A percentile compares a stretch with the other conserved stretches of the same genome.
Evolutionary conservation across 2,113 vertebrate species (phyloP).

Genomic region (Sylvietta virens): DNA sequence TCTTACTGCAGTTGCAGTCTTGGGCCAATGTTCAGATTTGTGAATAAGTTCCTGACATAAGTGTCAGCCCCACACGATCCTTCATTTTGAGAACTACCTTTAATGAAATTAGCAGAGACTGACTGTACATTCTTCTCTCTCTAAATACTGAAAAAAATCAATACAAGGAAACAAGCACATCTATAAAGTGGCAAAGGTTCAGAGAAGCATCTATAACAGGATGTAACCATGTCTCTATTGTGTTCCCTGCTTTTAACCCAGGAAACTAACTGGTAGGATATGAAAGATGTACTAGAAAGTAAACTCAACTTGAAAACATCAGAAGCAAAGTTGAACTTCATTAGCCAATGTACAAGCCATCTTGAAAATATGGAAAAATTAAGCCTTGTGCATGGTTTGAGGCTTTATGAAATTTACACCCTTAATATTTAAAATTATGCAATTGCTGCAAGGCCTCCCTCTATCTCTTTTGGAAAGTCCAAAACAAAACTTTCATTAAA

Average conservation of each 20-base stretch:
- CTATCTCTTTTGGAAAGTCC: slow-evolving; percentile 16
- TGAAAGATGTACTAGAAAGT: not conserved
- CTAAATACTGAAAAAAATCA: not conserved
- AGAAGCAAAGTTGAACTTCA: not conserved
- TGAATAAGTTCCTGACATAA: not conserved
- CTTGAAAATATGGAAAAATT: slow-evolving; percentile 31
- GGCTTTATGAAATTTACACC: slow-evolving; percentile 37
- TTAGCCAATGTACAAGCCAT: not conserved
- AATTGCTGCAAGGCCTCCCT: slow-evolving; percentile 42
- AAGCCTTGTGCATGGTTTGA: slow-evolving; percentile 29
- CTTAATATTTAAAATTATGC: slow-evolving; percentile 63
- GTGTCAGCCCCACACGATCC: not conserved
- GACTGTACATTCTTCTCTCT: not conserved
- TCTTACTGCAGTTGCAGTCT: not conserved
- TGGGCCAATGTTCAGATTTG: not conserved
- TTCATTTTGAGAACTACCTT: not conserved
- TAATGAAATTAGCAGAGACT: not conserved
- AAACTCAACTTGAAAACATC: not conserved
- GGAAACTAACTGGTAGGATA: not conserved
- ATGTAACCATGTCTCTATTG: not conserved
- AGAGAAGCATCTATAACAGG: not conserved
- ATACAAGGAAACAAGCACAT: not conserved
- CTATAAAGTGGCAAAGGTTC: not conserved
- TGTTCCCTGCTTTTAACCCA: not conserved
- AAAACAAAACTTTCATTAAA: slow-evolving; percentile 43